These are phyloP conservation scores for Motacilla tschutschensis DNA, from an alignment of 2,113 vertebrate genomes.

Conservation along the genomic window DNA sequence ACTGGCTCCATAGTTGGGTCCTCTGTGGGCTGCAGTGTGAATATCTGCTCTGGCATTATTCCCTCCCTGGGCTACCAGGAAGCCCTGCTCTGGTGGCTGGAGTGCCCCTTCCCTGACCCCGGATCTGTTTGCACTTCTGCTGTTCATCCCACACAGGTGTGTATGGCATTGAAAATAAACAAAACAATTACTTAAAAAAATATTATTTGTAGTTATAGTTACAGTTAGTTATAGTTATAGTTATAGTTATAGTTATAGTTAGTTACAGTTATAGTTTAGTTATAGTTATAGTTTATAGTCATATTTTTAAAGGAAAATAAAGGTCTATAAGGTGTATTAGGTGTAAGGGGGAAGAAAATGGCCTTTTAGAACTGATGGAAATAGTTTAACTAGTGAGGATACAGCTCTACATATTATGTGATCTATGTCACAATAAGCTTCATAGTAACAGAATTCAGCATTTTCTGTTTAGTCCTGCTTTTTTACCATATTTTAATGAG, in stretches of 20 bases:
- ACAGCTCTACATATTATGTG: background rate
- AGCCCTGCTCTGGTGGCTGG: accelerated
- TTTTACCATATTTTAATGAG: background rate
- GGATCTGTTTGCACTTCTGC: background rate
- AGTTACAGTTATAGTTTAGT: too few species aligned
- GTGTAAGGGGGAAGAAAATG: background rate
- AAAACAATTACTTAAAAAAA: background rate
- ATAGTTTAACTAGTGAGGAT: background rate
- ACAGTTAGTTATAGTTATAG: too few species aligned
- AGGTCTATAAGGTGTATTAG: background rate
- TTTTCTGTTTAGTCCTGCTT: background rate
- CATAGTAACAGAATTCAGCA: background rate
- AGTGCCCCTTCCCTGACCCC: accelerated
- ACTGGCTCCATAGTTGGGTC: background rate
- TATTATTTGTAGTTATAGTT: background rate
- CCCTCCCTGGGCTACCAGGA: background rate
- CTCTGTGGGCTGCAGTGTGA: background rate
- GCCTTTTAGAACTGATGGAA: background rate
- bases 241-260: background rate
- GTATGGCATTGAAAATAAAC: background rate
- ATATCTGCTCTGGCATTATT: background rate
- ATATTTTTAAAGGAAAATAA: background rate
- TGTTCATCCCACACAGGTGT: accelerated
- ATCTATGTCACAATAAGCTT: background rate
- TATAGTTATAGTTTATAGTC: too few species aligned